Conservation (phyloP, 2,888 invertebrate species). For the Tiphia femorata region DNA sequence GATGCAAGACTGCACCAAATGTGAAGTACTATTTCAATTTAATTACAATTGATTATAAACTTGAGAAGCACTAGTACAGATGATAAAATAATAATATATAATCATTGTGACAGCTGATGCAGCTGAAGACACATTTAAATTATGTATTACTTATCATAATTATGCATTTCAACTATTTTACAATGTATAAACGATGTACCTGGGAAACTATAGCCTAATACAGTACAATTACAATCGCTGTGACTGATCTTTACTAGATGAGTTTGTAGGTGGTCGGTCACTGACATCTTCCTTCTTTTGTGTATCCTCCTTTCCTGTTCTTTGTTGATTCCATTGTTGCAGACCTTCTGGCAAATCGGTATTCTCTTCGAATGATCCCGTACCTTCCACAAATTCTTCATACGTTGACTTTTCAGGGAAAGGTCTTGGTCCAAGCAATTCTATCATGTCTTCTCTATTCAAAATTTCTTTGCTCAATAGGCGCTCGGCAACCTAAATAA, state of each 20-base stretch:
- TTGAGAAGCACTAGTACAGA: not conserved
- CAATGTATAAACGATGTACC: constrained; percentile 50
- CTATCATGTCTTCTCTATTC: constrained; percentile 97
- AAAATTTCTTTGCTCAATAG: constrained; percentile 95
- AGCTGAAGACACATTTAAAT: constrained; percentile 22
- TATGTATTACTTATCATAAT: constrained; percentile 30
- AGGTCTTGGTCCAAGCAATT: constrained; percentile 92
- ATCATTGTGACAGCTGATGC: constrained; percentile 18
- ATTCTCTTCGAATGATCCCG: constrained; percentile 97
- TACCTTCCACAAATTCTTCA: constrained; percentile 99
- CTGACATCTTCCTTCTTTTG: constrained; percentile 5
- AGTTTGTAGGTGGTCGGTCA: not conserved
- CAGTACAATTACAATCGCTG: constrained; percentile 51
- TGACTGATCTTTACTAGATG: constrained; percentile 31
- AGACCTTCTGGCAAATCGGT: constrained; percentile 94
- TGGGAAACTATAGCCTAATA: constrained; percentile 47
- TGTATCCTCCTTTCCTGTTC: constrained; percentile 60
- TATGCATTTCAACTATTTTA: constrained; percentile 55
- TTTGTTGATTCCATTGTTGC: constrained; percentile 92
- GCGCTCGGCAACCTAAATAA: constrained; percentile 79
- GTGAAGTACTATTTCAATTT: not conserved
- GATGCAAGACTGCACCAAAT: not conserved
- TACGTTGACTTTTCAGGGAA: constrained; percentile 99
- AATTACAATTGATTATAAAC: constrained; percentile 14
- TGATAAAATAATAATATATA: constrained; percentile 8